Percentiles rank a stretch among this genome's conserved stretches.
phyloP scores from a whole-genome alignment of 2,888 invertebrate genomes.

The Leucania comma region DNA sequence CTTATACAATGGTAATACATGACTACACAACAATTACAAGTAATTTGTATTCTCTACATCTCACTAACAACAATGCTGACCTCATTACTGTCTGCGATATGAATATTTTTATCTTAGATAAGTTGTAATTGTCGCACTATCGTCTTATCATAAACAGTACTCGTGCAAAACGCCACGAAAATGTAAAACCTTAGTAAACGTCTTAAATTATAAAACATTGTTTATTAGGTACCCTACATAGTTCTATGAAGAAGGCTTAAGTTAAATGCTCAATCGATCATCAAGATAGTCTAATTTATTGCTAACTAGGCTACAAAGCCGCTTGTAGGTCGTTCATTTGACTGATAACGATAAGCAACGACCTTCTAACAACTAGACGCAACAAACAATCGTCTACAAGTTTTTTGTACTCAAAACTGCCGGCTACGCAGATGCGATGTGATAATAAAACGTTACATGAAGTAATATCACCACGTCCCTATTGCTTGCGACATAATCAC shows the following conservation, averaged over 20 bases:
- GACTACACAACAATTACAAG: slow-evolving; percentile 2
- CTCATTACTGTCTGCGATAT: slow-evolving; percentile 49
- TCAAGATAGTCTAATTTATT: slow-evolving; percentile 56
- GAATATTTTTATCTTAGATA: slow-evolving; percentile 50
- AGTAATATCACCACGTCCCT: slow-evolving; percentile 13
- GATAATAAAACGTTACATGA: slow-evolving; percentile 38
- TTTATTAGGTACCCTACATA: slow-evolving; percentile 21
- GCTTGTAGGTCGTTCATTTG: slow-evolving; percentile 49
- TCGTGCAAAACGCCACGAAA: background rate
- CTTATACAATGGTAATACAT: slow-evolving; percentile 1
- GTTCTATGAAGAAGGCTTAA: slow-evolving; percentile 14
- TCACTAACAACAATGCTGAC: slow-evolving; percentile 33
- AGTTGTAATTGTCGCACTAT: slow-evolving; percentile 41
- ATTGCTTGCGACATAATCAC: slow-evolving; percentile 25
- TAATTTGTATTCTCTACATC: slow-evolving; percentile 19
- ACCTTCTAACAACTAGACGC: slow-evolving; percentile 52
- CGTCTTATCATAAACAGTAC: slow-evolving; percentile 26
- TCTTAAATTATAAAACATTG: background rate
- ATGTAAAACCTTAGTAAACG: slow-evolving; percentile 3
- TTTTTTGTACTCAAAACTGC: slow-evolving; percentile 40
- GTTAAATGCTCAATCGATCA: slow-evolving; percentile 45
- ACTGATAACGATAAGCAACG: slow-evolving; percentile 60
- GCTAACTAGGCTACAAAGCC: slow-evolving; percentile 40
- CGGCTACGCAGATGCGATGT: slow-evolving; percentile 22
- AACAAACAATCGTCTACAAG: slow-evolving; percentile 42